These are phyloP conservation scores for Vicugna pacos DNA, from an alignment of 2,113 vertebrate species.

Conservation along the genomic window DNA sequence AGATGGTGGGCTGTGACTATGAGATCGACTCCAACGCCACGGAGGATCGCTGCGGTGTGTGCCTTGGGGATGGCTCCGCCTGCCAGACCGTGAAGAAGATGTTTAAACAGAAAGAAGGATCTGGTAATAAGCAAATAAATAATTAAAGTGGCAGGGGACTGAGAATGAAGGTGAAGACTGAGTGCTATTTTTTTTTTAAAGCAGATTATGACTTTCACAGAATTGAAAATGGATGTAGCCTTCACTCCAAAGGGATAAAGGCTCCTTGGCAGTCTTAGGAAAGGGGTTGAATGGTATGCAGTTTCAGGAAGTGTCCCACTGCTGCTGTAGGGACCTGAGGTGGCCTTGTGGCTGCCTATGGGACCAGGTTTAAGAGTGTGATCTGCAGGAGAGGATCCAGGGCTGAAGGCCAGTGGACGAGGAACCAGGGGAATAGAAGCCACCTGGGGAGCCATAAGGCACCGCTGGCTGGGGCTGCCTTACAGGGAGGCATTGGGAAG, in stretches of 20 bases:
- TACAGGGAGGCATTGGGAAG: too few relatives aligned
- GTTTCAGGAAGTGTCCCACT: background rate
- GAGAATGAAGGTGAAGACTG: background rate
- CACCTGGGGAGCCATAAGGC: too few relatives aligned
- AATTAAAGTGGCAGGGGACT: background rate
- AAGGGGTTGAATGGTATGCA: background rate
- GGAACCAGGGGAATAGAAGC: background rate
- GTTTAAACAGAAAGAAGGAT: slow-evolving; percentile 93
- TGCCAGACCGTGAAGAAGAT: slow-evolving; percentile 92
- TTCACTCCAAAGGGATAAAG: background rate
- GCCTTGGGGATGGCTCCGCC: slow-evolving; percentile 94
- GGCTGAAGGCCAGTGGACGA: background rate
- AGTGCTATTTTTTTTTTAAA: background rate
- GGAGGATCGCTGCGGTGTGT: slow-evolving; percentile 97
- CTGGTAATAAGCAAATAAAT: slow-evolving; percentile 88
- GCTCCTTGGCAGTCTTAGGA: background rate
- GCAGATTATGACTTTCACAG: background rate
- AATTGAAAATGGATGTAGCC: background rate
- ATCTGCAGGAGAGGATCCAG: background rate
- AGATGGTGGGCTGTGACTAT: slow-evolving; percentile 97
- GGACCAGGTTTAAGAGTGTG: background rate
- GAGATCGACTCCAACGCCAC: slow-evolving; percentile 96
- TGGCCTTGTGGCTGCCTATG: background rate
- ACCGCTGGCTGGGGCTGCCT: too few relatives aligned
- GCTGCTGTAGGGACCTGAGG: background rate